Evolutionary conservation across 2,113 vertebrate genomes (phyloP).

Genomic region (Ochotona princeps): DNA sequence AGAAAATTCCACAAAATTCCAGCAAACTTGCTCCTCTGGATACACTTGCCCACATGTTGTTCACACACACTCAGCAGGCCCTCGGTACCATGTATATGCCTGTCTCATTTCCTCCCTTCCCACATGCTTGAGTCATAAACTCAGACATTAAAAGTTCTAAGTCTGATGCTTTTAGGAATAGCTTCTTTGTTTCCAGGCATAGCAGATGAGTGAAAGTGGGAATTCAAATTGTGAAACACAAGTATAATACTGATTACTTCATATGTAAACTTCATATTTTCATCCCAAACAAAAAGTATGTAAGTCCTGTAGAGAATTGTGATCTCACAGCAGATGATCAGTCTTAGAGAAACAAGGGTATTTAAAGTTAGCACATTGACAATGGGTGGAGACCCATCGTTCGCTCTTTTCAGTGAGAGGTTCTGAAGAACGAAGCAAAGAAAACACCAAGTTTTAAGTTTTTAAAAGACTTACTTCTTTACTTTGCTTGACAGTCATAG

Average conservation of each 20-base stretch:
- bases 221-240: slow-evolving; percentile 9
- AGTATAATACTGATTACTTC: not conserved
- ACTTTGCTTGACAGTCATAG: too few species aligned
- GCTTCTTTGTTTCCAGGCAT: slow-evolving; percentile 17
- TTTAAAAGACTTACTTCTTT: not conserved
- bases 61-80: not conserved
- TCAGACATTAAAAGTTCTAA: slow-evolving; percentile 13
- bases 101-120: not conserved
- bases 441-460: not conserved
- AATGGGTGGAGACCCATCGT: not conserved
- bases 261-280: not conserved
- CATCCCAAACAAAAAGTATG: slow-evolving; percentile 1
- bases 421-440: not conserved
- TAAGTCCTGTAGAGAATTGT: not conserved
- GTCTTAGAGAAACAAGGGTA: not conserved
- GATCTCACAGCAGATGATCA: not conserved
- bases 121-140: slow-evolving; percentile 13
- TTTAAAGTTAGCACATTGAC: not conserved
- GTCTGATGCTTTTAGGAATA: not conserved
- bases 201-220: not conserved
- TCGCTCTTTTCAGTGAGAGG: not conserved
- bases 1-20: slow-evolving; percentile 41
- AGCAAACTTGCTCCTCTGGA: not conserved
- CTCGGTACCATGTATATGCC: not conserved
- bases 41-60: not conserved